Evolutionary conservation across 2,888 invertebrate genomes (phyloP).

Genomic region (Drosophila ezoana): DNA sequence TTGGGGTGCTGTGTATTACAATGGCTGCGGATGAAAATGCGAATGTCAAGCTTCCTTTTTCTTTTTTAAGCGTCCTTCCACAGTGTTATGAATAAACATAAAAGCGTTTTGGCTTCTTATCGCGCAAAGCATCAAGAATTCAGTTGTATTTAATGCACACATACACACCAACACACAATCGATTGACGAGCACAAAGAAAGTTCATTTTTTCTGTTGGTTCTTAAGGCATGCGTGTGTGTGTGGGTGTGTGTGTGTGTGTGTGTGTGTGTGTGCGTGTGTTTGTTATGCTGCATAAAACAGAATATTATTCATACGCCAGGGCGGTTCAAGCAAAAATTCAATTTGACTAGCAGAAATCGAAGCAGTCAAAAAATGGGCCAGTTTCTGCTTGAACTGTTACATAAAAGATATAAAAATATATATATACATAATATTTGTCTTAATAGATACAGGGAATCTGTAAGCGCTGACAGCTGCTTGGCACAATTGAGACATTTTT

Average conservation of each 20-base stretch:
- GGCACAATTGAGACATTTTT: neutral
- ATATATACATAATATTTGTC: neutral
- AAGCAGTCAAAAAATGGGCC: slow-evolving; percentile 24
- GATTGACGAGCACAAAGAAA: slow-evolving; percentile 67
- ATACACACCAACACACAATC: slow-evolving; percentile 30
- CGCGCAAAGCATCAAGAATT: slow-evolving; percentile 69
- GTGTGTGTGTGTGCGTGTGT: slow-evolving; percentile 3
- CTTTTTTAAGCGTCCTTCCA: slow-evolving; percentile 24
- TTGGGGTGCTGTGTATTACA: slow-evolving; percentile 30
- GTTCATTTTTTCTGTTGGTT: slow-evolving; percentile 16
- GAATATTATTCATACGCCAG: slow-evolving; percentile 67
- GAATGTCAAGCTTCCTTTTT: slow-evolving; percentile 14
- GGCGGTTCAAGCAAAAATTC: slow-evolving; percentile 14
- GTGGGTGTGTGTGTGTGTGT: slow-evolving; percentile 1
- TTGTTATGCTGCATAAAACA: slow-evolving; percentile 48
- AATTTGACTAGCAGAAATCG: slow-evolving; percentile 60
- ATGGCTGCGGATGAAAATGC: slow-evolving; percentile 30
- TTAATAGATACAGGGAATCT: neutral
- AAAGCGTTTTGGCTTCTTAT: slow-evolving; percentile 69
- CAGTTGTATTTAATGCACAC: slow-evolving; percentile 72
- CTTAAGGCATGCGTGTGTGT: slow-evolving; percentile 18
- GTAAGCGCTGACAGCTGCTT: neutral
- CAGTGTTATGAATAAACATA: slow-evolving; percentile 75
- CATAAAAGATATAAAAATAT: neutral
- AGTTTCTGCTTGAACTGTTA: slow-evolving; percentile 17